Evolutionary conservation across 2,888 invertebrate species (phyloP).

Genomic region (Chalcosyrphus nemorum): DNA sequence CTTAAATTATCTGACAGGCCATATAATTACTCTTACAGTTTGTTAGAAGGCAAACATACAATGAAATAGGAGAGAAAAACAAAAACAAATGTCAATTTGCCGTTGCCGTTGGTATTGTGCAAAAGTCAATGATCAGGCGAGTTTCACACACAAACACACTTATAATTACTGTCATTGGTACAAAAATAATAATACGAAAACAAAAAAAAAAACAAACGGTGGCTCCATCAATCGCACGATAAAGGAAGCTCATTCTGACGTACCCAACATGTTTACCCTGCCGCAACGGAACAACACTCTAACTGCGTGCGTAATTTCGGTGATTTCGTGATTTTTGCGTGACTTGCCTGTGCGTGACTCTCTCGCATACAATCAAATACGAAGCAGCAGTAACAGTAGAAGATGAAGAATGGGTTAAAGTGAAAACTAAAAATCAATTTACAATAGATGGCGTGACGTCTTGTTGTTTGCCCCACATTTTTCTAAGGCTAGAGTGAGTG

Average conservation of each 20-base stretch:
- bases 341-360: neutral
- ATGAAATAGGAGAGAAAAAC: neutral
- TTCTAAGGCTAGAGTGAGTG: conserved; percentile 4
- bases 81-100: conserved; percentile 23
- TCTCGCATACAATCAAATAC: conserved; percentile 6
- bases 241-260: conserved; percentile 19
- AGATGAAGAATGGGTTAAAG: conserved; percentile 16
- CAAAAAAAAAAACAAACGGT: neutral
- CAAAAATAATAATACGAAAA: no score
- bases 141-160: conserved; percentile 9
- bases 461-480: conserved; percentile 52
- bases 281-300: neutral
- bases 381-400: neutral
- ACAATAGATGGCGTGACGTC: conserved; percentile 54
- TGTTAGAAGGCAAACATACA: conserved; percentile 7
- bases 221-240: conserved; percentile 31
- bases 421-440: conserved; percentile 51
- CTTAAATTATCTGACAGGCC: conserved; percentile 63
- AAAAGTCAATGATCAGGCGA: conserved; percentile 64
- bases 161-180: neutral
- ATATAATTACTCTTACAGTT: conserved; percentile 62
- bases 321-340: conserved; percentile 9
- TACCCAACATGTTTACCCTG: neutral
- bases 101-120: no score
- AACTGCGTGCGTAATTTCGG: conserved; percentile 7